These are phyloP conservation scores for Drosophila setifemur DNA, from an alignment of 1,140 invertebrate species.

Conservation along the genomic window DNA sequence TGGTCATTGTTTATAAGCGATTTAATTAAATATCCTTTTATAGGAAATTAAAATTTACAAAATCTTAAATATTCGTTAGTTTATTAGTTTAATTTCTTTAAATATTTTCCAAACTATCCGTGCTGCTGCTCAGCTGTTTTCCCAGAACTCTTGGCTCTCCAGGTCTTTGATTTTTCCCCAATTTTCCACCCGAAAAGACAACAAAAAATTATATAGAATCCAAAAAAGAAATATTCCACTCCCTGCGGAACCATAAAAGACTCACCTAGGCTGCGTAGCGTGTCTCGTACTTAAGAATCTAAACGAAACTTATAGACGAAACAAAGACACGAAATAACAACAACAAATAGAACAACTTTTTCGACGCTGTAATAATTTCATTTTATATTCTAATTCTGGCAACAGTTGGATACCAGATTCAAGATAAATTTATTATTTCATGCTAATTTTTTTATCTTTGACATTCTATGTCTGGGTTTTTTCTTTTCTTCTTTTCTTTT, in stretches of 20 bases:
- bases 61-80: no score
- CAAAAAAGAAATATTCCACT: slow-evolving; percentile 17
- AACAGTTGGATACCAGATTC: slow-evolving; percentile 11
- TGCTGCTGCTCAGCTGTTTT: neutral
- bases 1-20: no score
- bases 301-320: slow-evolving; percentile 11
- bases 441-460: slow-evolving; percentile 54
- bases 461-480: slow-evolving; percentile 19
- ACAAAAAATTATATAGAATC: neutral
- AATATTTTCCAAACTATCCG: no score
- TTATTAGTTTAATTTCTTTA: no score
- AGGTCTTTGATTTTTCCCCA: neutral
- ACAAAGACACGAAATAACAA: slow-evolving; percentile 1
- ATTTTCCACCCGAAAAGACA: neutral
- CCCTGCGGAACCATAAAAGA: slow-evolving; percentile 5
- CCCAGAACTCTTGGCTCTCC: neutral
- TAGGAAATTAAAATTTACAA: no score
- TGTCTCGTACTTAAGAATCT: slow-evolving; percentile 30
- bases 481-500: neutral
- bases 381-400: slow-evolving; percentile 17
- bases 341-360: slow-evolving; percentile 4
- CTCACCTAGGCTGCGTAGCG: neutral
- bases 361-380: slow-evolving; percentile 31
- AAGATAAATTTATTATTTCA: slow-evolving; percentile 53
- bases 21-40: no score